A percentile compares a stretch with the other conserved stretches of the same genome.
phyloP scores from a whole-genome alignment of 1,140 invertebrate genomes.

The Hirudo medicinalis region DNA sequence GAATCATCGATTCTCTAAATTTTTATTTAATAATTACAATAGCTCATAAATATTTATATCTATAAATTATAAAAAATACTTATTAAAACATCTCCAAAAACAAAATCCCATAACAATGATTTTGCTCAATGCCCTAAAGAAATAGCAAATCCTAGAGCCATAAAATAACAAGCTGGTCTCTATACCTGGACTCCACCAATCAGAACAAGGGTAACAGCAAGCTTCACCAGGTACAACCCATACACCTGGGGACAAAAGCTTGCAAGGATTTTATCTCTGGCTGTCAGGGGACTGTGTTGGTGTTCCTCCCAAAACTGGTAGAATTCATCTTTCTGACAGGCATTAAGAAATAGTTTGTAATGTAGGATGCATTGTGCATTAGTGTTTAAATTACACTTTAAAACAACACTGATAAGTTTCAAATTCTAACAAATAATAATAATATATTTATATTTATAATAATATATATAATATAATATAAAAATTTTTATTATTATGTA shows the following conservation, averaged over 20 bases:
- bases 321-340: slow-evolving; percentile 51
- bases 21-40: not conserved
- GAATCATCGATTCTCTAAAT: slow-evolving; percentile 43
- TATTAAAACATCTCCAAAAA: not conserved
- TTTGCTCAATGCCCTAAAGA: not conserved
- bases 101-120: not conserved
- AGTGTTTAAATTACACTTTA: not conserved
- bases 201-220: slow-evolving; percentile 60
- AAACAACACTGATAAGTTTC: not conserved
- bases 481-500: no score
- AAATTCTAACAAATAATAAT: not conserved
- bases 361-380: not conserved
- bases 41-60: not conserved
- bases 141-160: no score
- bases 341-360: not conserved
- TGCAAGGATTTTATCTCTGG: slow-evolving; percentile 62
- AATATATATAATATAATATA: no score
- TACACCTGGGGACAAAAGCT: slow-evolving; percentile 76
- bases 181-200: slow-evolving; percentile 52
- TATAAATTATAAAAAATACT: not conserved
- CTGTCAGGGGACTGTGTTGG: slow-evolving; percentile 51
- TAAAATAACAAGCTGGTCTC: no score
- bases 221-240: slow-evolving; percentile 72
- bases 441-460: no score
- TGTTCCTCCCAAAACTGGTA: slow-evolving; percentile 59